Base-by-base conservation (phyloP, 2,888 invertebrate species). In the Mesorhabditis belari region DNA sequence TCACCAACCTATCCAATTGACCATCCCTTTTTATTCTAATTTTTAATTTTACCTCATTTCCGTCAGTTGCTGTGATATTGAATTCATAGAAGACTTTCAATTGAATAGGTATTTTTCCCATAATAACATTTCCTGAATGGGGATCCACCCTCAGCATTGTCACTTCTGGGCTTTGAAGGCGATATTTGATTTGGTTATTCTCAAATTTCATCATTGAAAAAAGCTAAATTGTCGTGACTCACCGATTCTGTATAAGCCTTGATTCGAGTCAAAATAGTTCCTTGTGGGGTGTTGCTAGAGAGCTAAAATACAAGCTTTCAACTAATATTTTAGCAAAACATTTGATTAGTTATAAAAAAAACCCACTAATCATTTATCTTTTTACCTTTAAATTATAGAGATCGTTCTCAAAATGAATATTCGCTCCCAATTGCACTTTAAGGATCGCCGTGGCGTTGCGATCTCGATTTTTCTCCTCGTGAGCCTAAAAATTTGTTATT, bases 401-500 rank as follows among this genome's bases (percentile, higher is more conserved):
- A 26, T 67, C 61, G 56, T 71, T 70, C 52, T 70, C 64, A 65
- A 74, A 74, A 9, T 63, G 59, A 6, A 74, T 50, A 3, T 64
- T 64, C 6, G 70, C 58, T 49, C 65, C 63, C 3, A 70, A 60
- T 19, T 70, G 57, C 3, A 71, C 60, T 19, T 63, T 59, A 24
- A 77, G 29, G 24, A 77, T 66, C 0, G 77, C 74, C 1, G 73
- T 70, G 5, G 76, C 65, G 28, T 67, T 71, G 27, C 71, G 61
- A 29, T 76, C 76, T 2, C 65, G 70, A 28, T 73, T 64, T 17
- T 76, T 68, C 25, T 60, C 64, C 58, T 77, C 74, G 17, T 62
- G 55, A 0, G 77, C 77, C 77, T 77, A 62, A 29, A 71, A 63
- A n/a, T n/a, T n/a, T n/a, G n/a, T n/a, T n/a, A n/a, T n/a, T n/a